Percentiles rank a stretch among this genome's conserved stretches.
Evolutionary conservation across 2,113 vertebrate genomes (phyloP).

Genomic region (Cathartes aura): DNA sequence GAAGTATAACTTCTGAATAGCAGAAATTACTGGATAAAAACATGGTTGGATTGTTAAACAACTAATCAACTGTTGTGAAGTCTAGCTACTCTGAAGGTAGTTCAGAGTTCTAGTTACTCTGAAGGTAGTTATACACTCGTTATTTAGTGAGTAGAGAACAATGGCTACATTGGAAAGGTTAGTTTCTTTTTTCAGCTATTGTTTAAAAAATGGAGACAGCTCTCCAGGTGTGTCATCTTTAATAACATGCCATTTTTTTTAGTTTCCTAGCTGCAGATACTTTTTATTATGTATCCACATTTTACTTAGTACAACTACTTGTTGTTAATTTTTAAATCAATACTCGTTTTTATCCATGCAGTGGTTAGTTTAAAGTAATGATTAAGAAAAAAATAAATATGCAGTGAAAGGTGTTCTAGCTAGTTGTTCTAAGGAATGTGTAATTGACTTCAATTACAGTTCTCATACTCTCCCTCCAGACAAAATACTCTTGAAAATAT

Average conservation of each 20-base stretch:
- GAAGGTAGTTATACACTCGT: neutral
- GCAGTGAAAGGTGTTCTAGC: neutral
- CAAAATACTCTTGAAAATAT: neutral
- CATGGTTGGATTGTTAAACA: neutral
- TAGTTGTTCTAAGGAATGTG: neutral
- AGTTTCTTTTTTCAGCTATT: neutral
- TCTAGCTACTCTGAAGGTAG: neutral
- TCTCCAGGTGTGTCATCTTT: neutral
- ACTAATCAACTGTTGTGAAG: neutral
- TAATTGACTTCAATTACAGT: neutral
- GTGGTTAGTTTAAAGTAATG: neutral
- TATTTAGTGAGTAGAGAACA: neutral
- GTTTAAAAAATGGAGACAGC: neutral
- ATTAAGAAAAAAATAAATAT: neutral
- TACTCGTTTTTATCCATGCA: neutral
- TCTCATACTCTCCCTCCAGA: neutral
- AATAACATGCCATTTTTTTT: neutral
- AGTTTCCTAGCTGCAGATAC: neutral
- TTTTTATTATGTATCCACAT: neutral
- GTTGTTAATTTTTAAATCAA: neutral
- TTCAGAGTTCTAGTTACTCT: neutral
- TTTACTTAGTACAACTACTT: neutral
- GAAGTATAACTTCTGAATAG: neutral
- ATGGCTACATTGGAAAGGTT: neutral
- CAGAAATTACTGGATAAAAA: neutral